Base-by-base conservation (phyloP, 1,140 invertebrate genomes). In the Riptortus pedestris region DNA sequence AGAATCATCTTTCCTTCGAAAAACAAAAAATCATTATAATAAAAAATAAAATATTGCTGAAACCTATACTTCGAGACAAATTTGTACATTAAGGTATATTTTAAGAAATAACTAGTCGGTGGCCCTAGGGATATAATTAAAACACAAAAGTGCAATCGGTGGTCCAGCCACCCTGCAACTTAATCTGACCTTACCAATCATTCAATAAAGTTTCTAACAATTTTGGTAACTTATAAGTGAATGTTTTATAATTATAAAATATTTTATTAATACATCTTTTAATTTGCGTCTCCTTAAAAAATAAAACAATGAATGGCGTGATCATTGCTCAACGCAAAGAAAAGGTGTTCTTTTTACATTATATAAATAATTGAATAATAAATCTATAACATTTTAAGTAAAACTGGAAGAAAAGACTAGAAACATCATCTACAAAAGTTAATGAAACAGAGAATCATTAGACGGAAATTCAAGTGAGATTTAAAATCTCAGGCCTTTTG, bases 381-480 rank as follows among this genome's bases (percentile, higher is more conserved):
- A 45, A 45, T 45, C 43, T 45, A 45, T 45, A 45, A 45, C 43
- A 45, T 45, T 45, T 45, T 45, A 45, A 45, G 43, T 45, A 45
- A 45, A 45, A 45, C 43, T 45, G 43, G 43, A 45, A 45, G 43
- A 45, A 45, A 45, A 45, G 43, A 45, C 43, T 45, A 45, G 43
- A 45, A 45, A 45, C 43, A 45, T 45, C 43, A 45, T 45, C 43
- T 45, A 45, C 43, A 45, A 45, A 45, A 45, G 20, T 45, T 14
- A 45, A 18, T 45, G 20, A 45, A 45, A 45, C 43, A 58, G 27
- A 45, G 45, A 62, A 48, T 26, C 26, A 26, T 47, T 18, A 63
- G 62, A 63, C 62, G 62, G 62, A 63, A 52, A 57, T 55, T 63
- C 26, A 29, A 29, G 20, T 55, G 62, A 63, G 62, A 63, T 63